Conservation (phyloP, 2,888 invertebrate species). For the Acleris sparsana region DNA sequence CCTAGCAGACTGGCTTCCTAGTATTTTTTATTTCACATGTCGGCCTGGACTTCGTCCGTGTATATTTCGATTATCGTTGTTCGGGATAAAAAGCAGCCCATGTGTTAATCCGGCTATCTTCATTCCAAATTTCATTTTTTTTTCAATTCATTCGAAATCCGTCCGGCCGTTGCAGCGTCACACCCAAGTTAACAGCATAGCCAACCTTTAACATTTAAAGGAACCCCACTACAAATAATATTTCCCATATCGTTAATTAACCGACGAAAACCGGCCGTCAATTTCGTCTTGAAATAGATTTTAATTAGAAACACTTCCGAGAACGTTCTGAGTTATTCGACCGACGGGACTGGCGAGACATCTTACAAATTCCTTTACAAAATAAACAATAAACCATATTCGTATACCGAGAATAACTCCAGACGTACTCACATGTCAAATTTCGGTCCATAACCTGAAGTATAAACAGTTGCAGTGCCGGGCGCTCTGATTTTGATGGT, state of each 20-base stretch:
- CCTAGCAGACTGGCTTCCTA: no score
- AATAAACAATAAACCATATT: constrained; percentile 14
- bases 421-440: background rate
- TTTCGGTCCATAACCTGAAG: background rate
- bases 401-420: constrained; percentile 4
- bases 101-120: no score
- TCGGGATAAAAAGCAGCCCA: background rate
- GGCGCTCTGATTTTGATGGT: no score
- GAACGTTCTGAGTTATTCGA: constrained; percentile 31
- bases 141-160: no score
- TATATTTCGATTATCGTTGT: background rate
- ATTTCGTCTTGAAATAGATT: constrained; percentile 33
- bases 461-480: background rate
- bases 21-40: no score
- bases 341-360: constrained; percentile 17
- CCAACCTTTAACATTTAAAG: constrained; percentile 14
- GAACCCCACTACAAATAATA: constrained; percentile 11
- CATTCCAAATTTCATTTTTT: no score
- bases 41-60: no score
- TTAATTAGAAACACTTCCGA: constrained; percentile 42
- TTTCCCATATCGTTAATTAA: constrained; percentile 30
- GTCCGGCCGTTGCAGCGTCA: no score
- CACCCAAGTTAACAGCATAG: background rate
- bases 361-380: constrained; percentile 28
- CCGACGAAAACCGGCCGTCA: constrained; percentile 22